Evolutionary conservation across 2,113 vertebrate species (phyloP).

Genomic region (Cyanoliseus patagonus): DNA sequence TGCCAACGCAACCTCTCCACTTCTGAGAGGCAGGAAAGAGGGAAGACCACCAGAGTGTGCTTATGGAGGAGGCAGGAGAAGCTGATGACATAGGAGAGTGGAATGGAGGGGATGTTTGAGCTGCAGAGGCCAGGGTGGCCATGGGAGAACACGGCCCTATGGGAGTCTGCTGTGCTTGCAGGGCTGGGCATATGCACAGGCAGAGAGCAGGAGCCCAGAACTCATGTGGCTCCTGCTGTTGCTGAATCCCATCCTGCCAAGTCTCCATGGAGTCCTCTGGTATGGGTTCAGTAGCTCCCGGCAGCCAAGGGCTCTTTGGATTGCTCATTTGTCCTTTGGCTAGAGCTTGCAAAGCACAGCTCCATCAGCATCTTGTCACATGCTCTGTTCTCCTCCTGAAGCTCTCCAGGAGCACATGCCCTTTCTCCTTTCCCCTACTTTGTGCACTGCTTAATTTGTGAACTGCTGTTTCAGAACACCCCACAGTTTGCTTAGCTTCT

Average conservation of each 20-base stretch:
- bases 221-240: conserved; percentile 60
- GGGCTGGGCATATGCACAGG: not conserved
- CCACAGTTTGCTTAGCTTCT: not conserved
- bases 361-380: conserved; percentile 27
- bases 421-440: conserved; percentile 54
- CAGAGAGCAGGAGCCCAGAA: not conserved
- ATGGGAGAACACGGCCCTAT: not conserved
- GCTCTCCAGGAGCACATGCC: not conserved
- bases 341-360: not conserved
- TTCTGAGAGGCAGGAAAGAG: not conserved
- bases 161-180: not conserved
- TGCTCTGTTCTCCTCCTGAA: conserved; percentile 7
- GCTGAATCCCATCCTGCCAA: conserved; percentile 30
- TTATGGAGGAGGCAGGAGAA: not conserved
- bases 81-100: accelerated
- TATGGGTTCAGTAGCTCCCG: conserved; percentile 34
- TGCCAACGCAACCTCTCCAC: not conserved
- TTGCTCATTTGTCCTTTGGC: conserved; percentile 55
- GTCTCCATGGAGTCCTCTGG: conserved; percentile 8
- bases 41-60: not conserved
- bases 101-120: not conserved
- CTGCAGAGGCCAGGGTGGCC: accelerated
- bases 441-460: not conserved
- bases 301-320: not conserved
- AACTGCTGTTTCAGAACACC: not conserved